Evolutionary conservation across 2,113 vertebrate species (phyloP).

Genomic region (Cathartes aura): DNA sequence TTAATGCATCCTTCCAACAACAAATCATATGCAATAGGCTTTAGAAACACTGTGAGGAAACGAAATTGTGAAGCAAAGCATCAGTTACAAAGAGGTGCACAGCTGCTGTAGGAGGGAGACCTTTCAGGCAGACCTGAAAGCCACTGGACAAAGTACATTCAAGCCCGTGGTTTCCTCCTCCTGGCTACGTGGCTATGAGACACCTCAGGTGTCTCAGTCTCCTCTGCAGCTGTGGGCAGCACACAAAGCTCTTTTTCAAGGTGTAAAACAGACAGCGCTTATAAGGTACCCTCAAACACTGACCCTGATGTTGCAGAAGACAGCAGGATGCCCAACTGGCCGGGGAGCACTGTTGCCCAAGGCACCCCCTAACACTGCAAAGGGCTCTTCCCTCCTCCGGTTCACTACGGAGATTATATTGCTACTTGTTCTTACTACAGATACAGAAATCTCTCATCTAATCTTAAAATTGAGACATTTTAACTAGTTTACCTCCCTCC

Average conservation of each 20-base stretch:
- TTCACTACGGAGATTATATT: rapidly evolving
- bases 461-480: background rate
- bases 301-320: background rate
- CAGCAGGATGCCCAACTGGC: background rate
- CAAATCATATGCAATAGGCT: background rate
- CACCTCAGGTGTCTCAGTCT: background rate
- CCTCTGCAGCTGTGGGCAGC: background rate
- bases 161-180: background rate
- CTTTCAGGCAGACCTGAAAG: background rate
- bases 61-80: background rate
- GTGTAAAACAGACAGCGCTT: background rate
- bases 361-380: no score
- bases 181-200: background rate
- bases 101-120: background rate
- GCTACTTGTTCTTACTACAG: background rate
- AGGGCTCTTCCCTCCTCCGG: background rate
- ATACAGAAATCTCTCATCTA: background rate
- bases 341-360: background rate
- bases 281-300: background rate
- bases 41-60: background rate
- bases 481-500: background rate
- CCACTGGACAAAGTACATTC: background rate
- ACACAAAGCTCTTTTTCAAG: background rate
- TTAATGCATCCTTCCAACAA: background rate
- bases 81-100: background rate